Evolutionary conservation across 2,888 invertebrate genomes (phyloP).

Genomic region (Holacanthella duospinosa): DNA sequence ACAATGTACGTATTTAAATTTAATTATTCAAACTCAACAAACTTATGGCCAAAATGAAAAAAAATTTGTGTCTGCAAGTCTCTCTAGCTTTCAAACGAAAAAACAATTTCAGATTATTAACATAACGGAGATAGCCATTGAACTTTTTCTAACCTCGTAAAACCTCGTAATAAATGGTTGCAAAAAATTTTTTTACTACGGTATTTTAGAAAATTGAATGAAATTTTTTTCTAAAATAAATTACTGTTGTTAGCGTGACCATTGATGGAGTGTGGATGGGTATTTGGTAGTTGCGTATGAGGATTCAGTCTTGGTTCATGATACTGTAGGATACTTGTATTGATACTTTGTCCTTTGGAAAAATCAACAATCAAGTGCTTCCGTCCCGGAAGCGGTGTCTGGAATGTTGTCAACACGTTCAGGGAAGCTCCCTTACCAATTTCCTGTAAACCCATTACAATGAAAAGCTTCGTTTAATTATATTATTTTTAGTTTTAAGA

Average conservation of each 20-base stretch:
- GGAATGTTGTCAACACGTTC: constrained; percentile 36
- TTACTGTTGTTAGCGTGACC: neutral
- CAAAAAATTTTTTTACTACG: no score
- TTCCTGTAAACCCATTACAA: constrained; percentile 8
- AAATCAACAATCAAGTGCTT: constrained; percentile 36
- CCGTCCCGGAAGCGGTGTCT: constrained; percentile 32
- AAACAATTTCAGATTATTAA: no score
- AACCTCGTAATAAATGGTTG: no score
- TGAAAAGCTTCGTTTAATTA: neutral
- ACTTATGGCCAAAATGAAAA: no score
- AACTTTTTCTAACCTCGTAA: no score
- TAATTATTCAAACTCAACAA: no score
- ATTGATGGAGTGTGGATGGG: neutral
- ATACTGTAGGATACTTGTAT: constrained; percentile 29
- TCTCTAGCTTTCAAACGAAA: no score
- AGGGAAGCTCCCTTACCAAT: constrained; percentile 32
- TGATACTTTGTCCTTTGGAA: constrained; percentile 31
- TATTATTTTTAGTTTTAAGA: neutral
- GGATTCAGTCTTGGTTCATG: constrained; percentile 36
- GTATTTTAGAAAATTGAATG: no score
- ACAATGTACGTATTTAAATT: no score
- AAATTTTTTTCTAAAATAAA: no score
- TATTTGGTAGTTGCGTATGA: constrained; percentile 11
- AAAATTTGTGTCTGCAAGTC: no score
- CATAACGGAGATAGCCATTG: no score